Evolutionary conservation across 1,140 invertebrate genomes (phyloP), one percentile per base, ranked within the genome.

Genomic region (Amyelois transitella): DNA sequence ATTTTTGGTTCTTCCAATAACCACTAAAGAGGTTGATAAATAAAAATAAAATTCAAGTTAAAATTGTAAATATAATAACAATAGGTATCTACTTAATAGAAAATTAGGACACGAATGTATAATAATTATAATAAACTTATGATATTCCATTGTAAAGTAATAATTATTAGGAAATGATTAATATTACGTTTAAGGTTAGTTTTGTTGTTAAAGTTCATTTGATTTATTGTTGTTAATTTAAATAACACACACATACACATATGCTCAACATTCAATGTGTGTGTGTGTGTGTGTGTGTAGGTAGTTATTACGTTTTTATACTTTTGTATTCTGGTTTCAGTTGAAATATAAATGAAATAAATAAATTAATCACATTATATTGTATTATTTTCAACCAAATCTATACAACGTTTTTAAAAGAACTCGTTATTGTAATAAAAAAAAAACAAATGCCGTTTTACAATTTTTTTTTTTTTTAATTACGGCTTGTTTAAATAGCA

Each of bases 331-430:
- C 18, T 48, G 45, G 18, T 14, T 48, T 48, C 45, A 48, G 45
- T 48, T 48, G 20, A 48, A 48, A 48, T 48, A 48, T 21, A 20
- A 48, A 48, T 48, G 45, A 48, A 48, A 48, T 48, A 48, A 48
- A 48, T 6, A 8, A 22, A 20, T 12, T 48, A 48, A 20, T 21
- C 18, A 8, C 6, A 48, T 5, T 1, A 0, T n/a, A 21, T 21
- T 21, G 18, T 48, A 21, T 48, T 0, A 21, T 48, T 48, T 48
- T 2, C 8, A 6, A 6, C 2, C 25, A 32, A 5, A 5, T 5
- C 22, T 24, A 24, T 5, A 24, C 8, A n/a, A n/a, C n/a, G n/a
- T n/a, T n/a, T n/a, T n/a, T n/a, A n/a, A n/a, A n/a, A n/a, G n/a
- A n/a, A n/a, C n/a, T n/a, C n/a, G n/a, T n/a, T n/a, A n/a, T n/a